Base-by-base conservation (phyloP, 2,113 vertebrate genomes). In the Heteronetta atricapilla region DNA sequence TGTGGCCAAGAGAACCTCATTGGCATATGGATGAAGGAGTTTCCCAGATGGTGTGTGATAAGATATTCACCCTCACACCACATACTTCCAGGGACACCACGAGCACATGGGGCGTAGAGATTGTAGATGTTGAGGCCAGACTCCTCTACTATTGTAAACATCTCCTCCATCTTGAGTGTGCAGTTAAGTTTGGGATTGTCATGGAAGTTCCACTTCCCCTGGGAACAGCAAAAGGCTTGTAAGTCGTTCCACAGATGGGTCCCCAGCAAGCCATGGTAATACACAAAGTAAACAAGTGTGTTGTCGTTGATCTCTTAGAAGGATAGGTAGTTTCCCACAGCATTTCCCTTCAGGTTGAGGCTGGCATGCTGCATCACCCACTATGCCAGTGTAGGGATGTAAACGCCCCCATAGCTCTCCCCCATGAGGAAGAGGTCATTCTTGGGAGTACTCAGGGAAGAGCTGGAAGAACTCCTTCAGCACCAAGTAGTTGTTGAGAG, bases 61-160 rank as follows among this genome's bases (percentile, higher is more conserved):
- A 99, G 52, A 46, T 96, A 90, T 4, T 92, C 97, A 6, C 75
- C 68, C 18, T 98, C 97, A 0, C 91, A 99, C 99, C 98, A 98
- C 50, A 97, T 4, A 22, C 87, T 96, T 11, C 97, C 95, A 0
- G 94, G 96, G 15, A 99, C 98, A 1, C 99, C 99, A 1, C 99
- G 99, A 8, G 98, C 97, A 10, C 99, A 99, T 0, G 98, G 97
- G 14, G 99, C 98, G 0, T 99, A 99, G 70, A 99, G 98, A 92
- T 99, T 99, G 97, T 99, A 99, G 17, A 99, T 98, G 96, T 99
- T 99, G 68, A 99, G 98, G 26, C 99, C 99, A 0, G 98, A 99
- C 56, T 69, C 95, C 88, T 98, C 98, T 52, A 99, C 98, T 1
- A 99, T 99, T 36, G 46, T 44, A 93, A 99, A 98, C 38, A 98